Evolutionary conservation across 2,113 vertebrate genomes (phyloP), one percentile per base, ranked within the genome.

Genomic region (Semnornis frantzii): DNA sequence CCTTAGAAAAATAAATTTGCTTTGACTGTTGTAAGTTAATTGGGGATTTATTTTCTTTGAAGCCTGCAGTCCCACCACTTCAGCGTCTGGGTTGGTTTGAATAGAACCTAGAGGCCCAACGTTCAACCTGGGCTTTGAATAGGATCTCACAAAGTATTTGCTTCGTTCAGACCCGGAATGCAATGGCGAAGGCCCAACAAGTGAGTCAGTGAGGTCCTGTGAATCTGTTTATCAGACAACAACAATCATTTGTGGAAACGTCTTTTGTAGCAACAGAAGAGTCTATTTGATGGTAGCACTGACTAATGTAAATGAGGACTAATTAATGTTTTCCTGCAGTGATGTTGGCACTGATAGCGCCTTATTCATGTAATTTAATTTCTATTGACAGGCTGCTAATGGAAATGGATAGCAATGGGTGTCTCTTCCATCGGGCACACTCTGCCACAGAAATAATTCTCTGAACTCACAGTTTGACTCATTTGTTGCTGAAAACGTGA

Each of bases 241-340:
- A 93, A 87, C 88, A 89, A 92, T 94, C 48, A 93, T 93, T 96
- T 94, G 92, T 85, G 92, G 96, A 95, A 95, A 71, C 92, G 82
- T 94, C 94, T 97, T 94, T 89, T 92, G 93, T 88, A 95, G 88
- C 77, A 95, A 93, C 95, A 96, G 96, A 96, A 95, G 82, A 95
- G 87, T 81, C 94, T 97, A 95, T 96, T 89, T 92, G 92, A 94
- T 88, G 85, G 93, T 95, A 94, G 93, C 87, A 89, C 89, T 93
- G 95, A 94, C 91, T 96, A 97, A 97, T 97, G 96, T 96, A 97
- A 97, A 97, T 97, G 96, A 97, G 89, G 95, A 95, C 96, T 97
- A 97, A 97, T 97, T 97, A 97, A 97, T 97, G 96, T 96, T 97
- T 97, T 96, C 96, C 97, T 90, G 91, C 94, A 94, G 92, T 95